Percentiles rank a stretch among this genome's conserved stretches.
Conservation (phyloP, 2,113 vertebrate species). For the Cepphus grylle region DNA sequence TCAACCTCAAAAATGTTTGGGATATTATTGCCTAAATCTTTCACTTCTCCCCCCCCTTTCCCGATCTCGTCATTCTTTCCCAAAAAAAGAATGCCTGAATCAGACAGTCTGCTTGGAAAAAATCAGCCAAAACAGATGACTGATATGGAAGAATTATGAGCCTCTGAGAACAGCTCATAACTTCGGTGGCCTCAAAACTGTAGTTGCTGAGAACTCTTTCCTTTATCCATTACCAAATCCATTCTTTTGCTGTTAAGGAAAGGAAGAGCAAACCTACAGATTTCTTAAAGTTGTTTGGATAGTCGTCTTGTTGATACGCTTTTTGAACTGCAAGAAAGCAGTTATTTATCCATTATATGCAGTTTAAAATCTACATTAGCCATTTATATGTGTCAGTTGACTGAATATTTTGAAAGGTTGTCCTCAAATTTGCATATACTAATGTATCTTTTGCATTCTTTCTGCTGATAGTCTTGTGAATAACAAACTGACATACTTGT, state of each 20-base stretch:
- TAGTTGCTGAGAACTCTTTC: background rate
- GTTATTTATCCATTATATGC: background rate
- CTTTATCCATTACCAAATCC: background rate
- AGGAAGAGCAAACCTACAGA: background rate
- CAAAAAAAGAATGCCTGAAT: background rate
- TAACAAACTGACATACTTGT: background rate
- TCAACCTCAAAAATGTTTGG: background rate
- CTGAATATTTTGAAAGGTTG: background rate
- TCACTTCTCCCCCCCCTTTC: accelerated
- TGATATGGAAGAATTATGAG: background rate
- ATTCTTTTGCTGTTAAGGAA: background rate
- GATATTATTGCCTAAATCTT: background rate
- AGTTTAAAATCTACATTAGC: background rate
- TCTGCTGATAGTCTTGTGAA: background rate
- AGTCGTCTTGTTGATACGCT: background rate
- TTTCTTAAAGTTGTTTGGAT: background rate
- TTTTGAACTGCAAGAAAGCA: background rate
- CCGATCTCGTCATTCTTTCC: background rate
- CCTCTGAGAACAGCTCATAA: background rate
- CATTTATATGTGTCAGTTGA: background rate
- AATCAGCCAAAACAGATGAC: background rate
- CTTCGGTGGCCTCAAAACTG: background rate
- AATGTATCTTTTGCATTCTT: background rate
- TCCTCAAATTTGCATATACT: background rate
- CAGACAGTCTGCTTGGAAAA: background rate